A percentile compares a stretch with the other conserved stretches of the same genome.
Evolutionary conservation across 1,140 invertebrate genomes (phyloP).

Genomic region (Leucophenga varia): DNA sequence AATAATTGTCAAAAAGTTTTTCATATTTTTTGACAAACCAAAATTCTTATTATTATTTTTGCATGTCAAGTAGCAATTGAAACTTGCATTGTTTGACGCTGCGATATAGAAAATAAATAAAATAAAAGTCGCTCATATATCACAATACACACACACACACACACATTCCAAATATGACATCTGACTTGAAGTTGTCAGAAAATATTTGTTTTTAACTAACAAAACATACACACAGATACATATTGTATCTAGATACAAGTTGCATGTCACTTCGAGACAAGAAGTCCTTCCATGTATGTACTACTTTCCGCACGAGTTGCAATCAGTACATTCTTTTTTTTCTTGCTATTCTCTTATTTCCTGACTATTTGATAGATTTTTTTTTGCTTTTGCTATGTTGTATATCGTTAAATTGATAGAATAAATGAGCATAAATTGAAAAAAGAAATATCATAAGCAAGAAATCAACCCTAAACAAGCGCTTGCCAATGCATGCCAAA

Average conservation of each 20-base stretch:
- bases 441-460: conserved; percentile 48
- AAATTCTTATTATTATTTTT: no score
- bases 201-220: conserved; percentile 54
- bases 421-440: conserved; percentile 56
- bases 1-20: no score
- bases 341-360: conserved; percentile 4
- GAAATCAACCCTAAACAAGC: no score
- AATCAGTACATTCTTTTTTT: conserved; percentile 27
- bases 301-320: conserved; percentile 47
- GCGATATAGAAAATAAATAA: neutral
- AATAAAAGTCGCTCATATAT: conserved; percentile 9
- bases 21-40: conserved; percentile 5
- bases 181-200: conserved; percentile 54
- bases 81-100: conserved; percentile 38
- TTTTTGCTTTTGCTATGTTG: conserved; percentile 25
- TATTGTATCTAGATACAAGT: no score
- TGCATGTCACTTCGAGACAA: no score
- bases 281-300: no score
- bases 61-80: conserved; percentile 54
- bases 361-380: conserved; percentile 24
- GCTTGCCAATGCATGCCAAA: neutral
- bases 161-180: no score
- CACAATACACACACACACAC: conserved; percentile 5
- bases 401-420: conserved; percentile 55
- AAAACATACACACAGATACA: conserved; percentile 35